These are phyloP conservation scores for Cheilosia pagana DNA, from an alignment of 2,888 invertebrate species.

Conservation along the genomic window DNA sequence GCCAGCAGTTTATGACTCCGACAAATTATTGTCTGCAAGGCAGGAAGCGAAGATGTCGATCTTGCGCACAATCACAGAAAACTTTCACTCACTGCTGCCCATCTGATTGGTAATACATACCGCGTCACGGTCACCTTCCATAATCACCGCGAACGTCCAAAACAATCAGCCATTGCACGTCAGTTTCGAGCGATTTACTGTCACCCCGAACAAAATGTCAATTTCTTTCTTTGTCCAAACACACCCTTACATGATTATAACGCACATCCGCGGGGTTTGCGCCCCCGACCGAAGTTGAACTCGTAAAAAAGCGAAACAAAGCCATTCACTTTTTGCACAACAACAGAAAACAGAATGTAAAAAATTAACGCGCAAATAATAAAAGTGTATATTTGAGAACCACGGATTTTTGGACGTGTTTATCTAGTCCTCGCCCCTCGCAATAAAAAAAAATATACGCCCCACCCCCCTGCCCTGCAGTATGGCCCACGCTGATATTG, in stretches of 20 bases:
- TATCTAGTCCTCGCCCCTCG: conserved; percentile 67
- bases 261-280: neutral
- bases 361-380: conserved; percentile 61
- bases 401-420: conserved; percentile 67
- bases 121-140: no score
- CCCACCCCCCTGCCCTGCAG: neutral
- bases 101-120: no score
- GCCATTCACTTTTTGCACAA: conserved; percentile 8
- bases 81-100: no score
- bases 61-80: no score
- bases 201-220: conserved; percentile 3
- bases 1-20: no score
- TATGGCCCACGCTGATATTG: conserved; percentile 53
- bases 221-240: neutral
- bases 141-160: no score
- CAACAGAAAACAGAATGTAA: conserved; percentile 33
- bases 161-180: neutral
- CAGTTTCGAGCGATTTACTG: neutral
- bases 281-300: neutral
- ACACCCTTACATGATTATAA: neutral
- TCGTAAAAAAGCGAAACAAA: conserved; percentile 1
- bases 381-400: conserved; percentile 59
- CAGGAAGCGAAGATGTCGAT: no score
- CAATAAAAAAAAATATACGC: conserved; percentile 10
- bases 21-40: no score